Conservation (phyloP, 2,888 invertebrate species). For the Tyria jacobaeae region DNA sequence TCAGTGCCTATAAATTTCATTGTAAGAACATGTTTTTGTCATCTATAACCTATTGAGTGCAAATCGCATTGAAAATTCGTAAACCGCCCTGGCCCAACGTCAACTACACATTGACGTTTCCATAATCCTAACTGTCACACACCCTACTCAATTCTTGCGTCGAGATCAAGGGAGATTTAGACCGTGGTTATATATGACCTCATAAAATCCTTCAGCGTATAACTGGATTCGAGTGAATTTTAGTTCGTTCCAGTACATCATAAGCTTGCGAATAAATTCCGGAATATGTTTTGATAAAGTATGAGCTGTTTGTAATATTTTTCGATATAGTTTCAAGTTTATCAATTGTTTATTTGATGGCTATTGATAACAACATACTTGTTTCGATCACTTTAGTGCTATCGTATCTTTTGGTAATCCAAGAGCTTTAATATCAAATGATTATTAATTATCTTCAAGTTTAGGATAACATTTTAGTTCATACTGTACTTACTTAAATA, state of each 20-base stretch:
- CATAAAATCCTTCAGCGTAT: slow-evolving; percentile 49
- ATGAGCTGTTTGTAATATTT: not conserved
- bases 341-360: not conserved
- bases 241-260: slow-evolving; percentile 30
- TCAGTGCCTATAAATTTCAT: too few relatives aligned
- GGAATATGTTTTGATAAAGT: not conserved
- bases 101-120: slow-evolving; percentile 47
- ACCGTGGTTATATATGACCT: slow-evolving; percentile 58
- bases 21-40: not conserved
- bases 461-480: too few relatives aligned
- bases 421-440: too few relatives aligned
- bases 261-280: not conserved
- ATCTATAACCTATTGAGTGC: not conserved
- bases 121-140: slow-evolving; percentile 61
- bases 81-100: slow-evolving; percentile 20
- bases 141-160: slow-evolving; percentile 58
- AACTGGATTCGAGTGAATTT: slow-evolving; percentile 40
- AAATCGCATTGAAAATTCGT: slow-evolving; percentile 32
- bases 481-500: too few relatives aligned
- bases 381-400: too few relatives aligned
- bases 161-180: slow-evolving; percentile 63
- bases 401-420: too few relatives aligned
- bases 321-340: not conserved
- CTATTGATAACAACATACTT: too few relatives aligned
- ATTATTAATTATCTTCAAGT: too few relatives aligned